Base-by-base conservation (phyloP, 2,113 vertebrate species). In the Pterocles burchelli region DNA sequence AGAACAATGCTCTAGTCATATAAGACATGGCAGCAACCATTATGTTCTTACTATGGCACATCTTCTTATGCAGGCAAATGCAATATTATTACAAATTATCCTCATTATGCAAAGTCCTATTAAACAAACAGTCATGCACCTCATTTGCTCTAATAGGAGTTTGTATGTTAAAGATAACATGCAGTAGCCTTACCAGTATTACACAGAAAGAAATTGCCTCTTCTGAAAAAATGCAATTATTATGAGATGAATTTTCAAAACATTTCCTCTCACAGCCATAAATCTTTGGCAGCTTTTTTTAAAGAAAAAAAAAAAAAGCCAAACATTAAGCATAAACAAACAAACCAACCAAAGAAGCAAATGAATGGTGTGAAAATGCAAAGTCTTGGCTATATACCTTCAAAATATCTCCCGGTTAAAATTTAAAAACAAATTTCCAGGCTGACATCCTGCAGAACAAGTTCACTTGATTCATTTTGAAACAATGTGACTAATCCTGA, bases 61-160 rank as follows among this genome's bases (percentile, higher is more conserved):
- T 93, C 88, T 88, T 90, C 71, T 93, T 94, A 72, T 78, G 78
- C 61, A 93, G 91, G 62, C 74, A 86, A 94, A 93, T 87, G 94
- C 90, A 96, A 93, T 89, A 97, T 96, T 97, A 95, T 93, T 95
- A 93, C 91, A 97, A 97, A 97, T 96, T 96, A 96, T 94, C 85
- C 82, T 90, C 96, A 93, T 90, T 97, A 95, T 79, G 94, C 85
- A 93, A 96, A 89, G 76, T 96, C 97, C 82, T 96, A 93, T 92
- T 93, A 95, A 96, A 93, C 90, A 96, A 97, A 95, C 96, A 97
- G 79, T 85, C 94, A 94, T 61, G 48, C 93, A 96, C 90, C 91
- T 96, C 95, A 86, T 72, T 97, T 57, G 2, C 78, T 67, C 86
- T 94, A 94, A 95, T 89, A 79, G 92, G 76, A 93, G 89, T 97